Percentiles rank a stretch among this genome's conserved stretches.
phyloP scores from a whole-genome alignment of 2,797 vertebrate genomes.

The Chaetodon trifasciatus region DNA sequence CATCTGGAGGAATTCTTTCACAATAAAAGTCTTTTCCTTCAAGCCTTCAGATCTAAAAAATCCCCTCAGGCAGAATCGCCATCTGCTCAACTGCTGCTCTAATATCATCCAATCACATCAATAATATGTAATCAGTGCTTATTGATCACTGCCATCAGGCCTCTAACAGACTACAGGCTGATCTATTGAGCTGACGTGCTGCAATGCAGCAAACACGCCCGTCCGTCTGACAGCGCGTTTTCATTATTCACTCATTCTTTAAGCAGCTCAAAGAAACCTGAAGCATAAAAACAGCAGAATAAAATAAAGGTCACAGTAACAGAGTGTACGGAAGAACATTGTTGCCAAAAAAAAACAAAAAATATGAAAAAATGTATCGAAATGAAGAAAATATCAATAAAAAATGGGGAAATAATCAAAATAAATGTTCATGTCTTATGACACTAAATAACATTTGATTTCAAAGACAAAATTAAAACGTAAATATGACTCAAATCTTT shows the following conservation, averaged over 20 bases:
- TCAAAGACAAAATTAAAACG: too few species aligned
- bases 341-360: not conserved
- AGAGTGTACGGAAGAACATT: not conserved
- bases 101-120: not conserved
- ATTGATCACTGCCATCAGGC: constrained; percentile 3
- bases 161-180: not conserved
- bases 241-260: not conserved
- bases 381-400: not conserved
- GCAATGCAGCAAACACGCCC: constrained; percentile 71
- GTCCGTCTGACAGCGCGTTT: not conserved
- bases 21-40: constrained; percentile 28
- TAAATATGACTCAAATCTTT: too few species aligned
- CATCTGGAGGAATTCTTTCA: constrained; percentile 6
- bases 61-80: not conserved
- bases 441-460: too few species aligned
- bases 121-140: not conserved
- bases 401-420: not conserved
- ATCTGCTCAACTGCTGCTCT: not conserved
- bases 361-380: not conserved
- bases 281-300: not conserved
- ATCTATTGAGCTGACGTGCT: constrained; percentile 32
- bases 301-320: too few species aligned
- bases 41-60: not conserved
- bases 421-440: not conserved
- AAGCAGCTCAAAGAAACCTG: constrained; percentile 9